Conservation (phyloP, 2,888 invertebrate species). For the Saturnia pavonia region DNA sequence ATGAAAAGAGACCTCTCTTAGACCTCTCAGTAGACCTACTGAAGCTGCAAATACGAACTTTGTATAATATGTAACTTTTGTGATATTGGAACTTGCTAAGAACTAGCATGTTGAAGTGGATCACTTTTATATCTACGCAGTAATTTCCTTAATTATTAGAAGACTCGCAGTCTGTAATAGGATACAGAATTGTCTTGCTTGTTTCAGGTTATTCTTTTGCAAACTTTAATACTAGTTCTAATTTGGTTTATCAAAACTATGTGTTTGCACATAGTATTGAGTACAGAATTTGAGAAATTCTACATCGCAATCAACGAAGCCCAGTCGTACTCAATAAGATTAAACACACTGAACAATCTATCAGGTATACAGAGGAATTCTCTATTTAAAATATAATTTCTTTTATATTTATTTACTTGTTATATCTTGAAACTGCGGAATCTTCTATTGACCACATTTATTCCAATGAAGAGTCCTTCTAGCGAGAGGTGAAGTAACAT, state of each 20-base stretch:
- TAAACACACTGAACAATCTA: background rate
- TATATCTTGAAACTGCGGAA: background rate
- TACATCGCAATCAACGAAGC: conserved; percentile 11
- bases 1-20: too few species aligned
- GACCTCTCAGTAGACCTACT: too few species aligned
- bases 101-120: background rate
- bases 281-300: conserved; percentile 7
- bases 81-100: too few species aligned
- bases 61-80: too few species aligned
- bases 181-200: background rate
- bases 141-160: background rate
- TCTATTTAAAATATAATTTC: background rate
- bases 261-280: background rate
- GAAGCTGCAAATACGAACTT: too few species aligned
- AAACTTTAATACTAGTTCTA: background rate
- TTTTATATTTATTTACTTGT: background rate
- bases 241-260: background rate
- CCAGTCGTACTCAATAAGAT: background rate
- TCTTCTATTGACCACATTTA: background rate
- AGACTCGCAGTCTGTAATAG: background rate
- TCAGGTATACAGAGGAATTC: background rate
- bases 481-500: background rate
- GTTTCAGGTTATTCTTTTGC: background rate
- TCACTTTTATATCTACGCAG: too few species aligned
- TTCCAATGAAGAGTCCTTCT: background rate